Conservation (phyloP, 2,797 vertebrate species). For the Poecile montanus region DNA sequence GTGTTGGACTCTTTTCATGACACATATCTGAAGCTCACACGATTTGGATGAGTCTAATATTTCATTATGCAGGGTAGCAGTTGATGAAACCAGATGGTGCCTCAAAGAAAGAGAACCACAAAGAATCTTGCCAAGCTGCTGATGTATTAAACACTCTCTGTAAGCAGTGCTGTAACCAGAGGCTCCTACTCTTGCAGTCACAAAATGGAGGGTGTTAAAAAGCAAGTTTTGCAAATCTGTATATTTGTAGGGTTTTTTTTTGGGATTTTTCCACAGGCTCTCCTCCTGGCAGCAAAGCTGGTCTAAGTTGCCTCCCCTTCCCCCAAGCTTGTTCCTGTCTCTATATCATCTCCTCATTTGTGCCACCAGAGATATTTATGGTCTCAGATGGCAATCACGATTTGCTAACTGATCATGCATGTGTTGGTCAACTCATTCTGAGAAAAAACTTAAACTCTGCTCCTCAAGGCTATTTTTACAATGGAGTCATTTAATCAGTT, state of each 20-base stretch:
- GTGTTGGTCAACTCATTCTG: neutral
- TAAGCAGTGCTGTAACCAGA: neutral
- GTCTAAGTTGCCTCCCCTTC: neutral
- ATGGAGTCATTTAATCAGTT: neutral
- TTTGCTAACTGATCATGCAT: neutral
- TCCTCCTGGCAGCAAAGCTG: neutral
- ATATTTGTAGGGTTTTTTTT: neutral
- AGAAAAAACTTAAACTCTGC: neutral
- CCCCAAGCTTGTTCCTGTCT: neutral
- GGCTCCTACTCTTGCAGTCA: neutral
- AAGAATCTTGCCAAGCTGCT: slow-evolving; percentile 18
- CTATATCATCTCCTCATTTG: neutral
- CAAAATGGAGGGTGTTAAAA: neutral
- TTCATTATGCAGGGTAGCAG: slow-evolving; percentile 11
- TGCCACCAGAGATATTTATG: neutral
- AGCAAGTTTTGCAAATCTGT: neutral
- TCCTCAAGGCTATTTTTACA: neutral
- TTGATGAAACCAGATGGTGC: slow-evolving; percentile 19
- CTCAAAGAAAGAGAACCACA: slow-evolving; percentile 35
- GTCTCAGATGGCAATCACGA: neutral
- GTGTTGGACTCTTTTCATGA: slow-evolving; percentile 21
- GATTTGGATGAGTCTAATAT: slow-evolving; percentile 36
- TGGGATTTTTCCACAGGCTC: neutral
- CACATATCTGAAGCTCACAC: slow-evolving; percentile 35
- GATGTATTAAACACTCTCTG: slow-evolving; percentile 54